Evolutionary conservation across 2,888 invertebrate species (phyloP).

Genomic region (Nematopogon swammerdamellus): DNA sequence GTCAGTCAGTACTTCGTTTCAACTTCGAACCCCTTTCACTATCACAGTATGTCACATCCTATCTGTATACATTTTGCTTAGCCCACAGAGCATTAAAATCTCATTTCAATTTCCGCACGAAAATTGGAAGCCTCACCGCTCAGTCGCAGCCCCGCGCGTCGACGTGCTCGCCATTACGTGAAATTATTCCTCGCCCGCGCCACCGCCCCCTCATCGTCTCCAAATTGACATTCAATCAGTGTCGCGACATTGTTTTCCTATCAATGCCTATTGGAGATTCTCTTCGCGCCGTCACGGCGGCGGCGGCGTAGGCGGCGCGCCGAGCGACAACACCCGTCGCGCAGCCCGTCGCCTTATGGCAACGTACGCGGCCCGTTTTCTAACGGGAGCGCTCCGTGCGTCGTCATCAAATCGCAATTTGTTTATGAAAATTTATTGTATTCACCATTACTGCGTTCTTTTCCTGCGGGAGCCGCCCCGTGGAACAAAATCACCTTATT

Average conservation of each 20-base stretch:
- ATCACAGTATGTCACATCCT: too few species aligned
- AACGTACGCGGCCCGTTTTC: too few species aligned
- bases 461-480: conserved; percentile 50
- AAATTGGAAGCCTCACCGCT: not conserved
- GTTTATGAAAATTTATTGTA: conserved; percentile 59
- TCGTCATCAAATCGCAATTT: conserved; percentile 56
- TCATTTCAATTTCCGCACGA: not conserved
- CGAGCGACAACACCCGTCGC: conserved; percentile 19
- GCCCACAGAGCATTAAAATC: not conserved
- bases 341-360: conserved; percentile 17
- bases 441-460: conserved; percentile 54
- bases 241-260: conserved; percentile 52
- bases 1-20: too few species aligned
- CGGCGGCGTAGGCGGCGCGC: too few species aligned
- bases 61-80: too few species aligned
- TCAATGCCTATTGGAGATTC: conserved; percentile 51
- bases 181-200: conserved; percentile 32
- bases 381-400: conserved; percentile 26
- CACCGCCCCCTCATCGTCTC: too few species aligned
- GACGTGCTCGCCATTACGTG: conserved; percentile 36
- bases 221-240: conserved; percentile 54
- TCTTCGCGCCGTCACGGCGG: conserved; percentile 20
- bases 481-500: conserved; percentile 55
- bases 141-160: conserved; percentile 14
- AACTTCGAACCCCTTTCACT: too few species aligned